Base-by-base conservation (phyloP, 2,113 vertebrate species). In the Rhadina sibilatrix region DNA sequence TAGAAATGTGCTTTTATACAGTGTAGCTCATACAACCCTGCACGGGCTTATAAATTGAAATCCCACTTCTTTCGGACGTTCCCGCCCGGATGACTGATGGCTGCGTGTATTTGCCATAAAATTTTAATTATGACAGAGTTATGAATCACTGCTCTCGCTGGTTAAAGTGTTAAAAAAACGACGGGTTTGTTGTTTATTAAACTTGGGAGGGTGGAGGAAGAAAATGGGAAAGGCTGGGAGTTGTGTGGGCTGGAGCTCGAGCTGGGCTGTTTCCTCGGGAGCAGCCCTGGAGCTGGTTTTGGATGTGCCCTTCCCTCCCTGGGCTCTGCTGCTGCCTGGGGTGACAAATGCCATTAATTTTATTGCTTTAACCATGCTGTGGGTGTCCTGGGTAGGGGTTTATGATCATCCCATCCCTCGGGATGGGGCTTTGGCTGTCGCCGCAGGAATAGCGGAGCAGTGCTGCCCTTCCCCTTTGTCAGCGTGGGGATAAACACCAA, bases 101-200 rank as follows among this genome's bases (percentile, higher is more conserved):
- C 74, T 66, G 52, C 38, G 75, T 60, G 84, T 37, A 79, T 69
- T 93, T 95, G 91, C 80, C 86, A 56, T 87, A 76, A 88, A 87
- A 88, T 91, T 83, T 89, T 90, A 94, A 93, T 94, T 92, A 88
- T 69, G 76, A 79, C 74, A 74, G 82, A 89, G 82, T 85, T 90
- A 65, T 79, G 54, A 75, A 86, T 87, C 83, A 47, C 69, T 30
- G 78, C 49, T 8, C 40, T 44, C 0, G 7, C 92, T 89, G 95
- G 59, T 64, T 50, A 37, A 91, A 75, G 53, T 46, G 71, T 88
- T 72, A 53, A 61, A 79, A 38, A 94, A 75, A 38, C 16, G 68
- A 31, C 19, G 50, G 66, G 31, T 68, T 76, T 87, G 85, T 76
- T 77, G 44, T 76, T 88, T 88, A 70, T 90, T 83, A 20, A 76